Conservation (phyloP, 1,140 invertebrate genomes). For the Mizuhopecten yessoensis region DNA sequence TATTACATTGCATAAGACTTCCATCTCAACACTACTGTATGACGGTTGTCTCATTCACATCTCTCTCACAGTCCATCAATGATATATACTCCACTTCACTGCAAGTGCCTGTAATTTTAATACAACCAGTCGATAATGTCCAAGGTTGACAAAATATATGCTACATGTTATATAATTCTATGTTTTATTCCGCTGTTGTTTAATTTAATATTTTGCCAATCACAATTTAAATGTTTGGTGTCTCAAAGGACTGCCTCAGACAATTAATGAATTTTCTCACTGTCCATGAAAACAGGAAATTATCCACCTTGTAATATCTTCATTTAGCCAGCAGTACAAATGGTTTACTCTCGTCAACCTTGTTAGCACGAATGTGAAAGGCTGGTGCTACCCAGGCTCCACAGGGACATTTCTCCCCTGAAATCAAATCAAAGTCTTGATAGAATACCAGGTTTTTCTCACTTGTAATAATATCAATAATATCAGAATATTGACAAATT, state of each 20-base stretch:
- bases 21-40: neutral
- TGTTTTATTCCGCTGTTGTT: too few species aligned
- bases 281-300: neutral
- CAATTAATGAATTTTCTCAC: neutral
- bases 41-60: neutral
- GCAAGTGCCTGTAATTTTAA: neutral
- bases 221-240: neutral
- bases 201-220: neutral
- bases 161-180: too few species aligned
- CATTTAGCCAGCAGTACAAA: neutral
- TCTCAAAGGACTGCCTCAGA: neutral
- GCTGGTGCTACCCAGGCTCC: conserved; percentile 82
- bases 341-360: conserved; percentile 76
- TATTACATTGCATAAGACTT: neutral
- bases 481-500: too few species aligned
- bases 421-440: conserved; percentile 42
- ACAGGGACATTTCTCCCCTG: conserved; percentile 82
- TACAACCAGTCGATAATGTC: too few species aligned
- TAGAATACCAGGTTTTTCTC: neutral
- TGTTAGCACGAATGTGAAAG: conserved; percentile 80
- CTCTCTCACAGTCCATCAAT: neutral
- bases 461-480: too few species aligned
- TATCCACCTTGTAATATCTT: neutral
- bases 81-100: too few species aligned
- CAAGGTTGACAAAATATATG: too few species aligned